Percentiles rank a stretch among this genome's conserved stretches.
Conservation (phyloP, 2,888 invertebrate genomes). For the Pteria penguin region DNA sequence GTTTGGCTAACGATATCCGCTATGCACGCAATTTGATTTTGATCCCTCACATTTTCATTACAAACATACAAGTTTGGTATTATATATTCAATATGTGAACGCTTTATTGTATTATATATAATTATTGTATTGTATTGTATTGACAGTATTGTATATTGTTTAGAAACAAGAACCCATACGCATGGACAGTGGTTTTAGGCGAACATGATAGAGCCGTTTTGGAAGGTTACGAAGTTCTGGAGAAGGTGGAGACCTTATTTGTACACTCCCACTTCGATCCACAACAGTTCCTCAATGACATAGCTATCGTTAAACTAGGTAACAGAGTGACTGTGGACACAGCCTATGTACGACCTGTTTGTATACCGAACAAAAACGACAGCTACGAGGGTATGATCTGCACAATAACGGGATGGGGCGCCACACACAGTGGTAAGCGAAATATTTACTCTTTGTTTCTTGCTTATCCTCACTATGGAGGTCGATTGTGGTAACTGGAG, state of each 20-base stretch:
- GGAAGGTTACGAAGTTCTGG: constrained; percentile 64
- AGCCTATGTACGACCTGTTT: constrained; percentile 87
- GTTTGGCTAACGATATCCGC: too few relatives aligned
- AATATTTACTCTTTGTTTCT: too few relatives aligned
- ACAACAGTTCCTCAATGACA: constrained; percentile 83
- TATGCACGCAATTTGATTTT: too few relatives aligned
- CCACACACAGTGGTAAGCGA: constrained; percentile 55
- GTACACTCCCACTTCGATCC: constrained; percentile 89
- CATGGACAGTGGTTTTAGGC: constrained; percentile 65
- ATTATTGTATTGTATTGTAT: too few relatives aligned
- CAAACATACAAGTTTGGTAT: too few relatives aligned
- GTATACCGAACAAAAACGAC: constrained; percentile 84
- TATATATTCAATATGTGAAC: too few relatives aligned
- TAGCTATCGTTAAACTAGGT: constrained; percentile 87
- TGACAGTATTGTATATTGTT: too few relatives aligned
- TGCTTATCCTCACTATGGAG: too few relatives aligned
- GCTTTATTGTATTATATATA: too few relatives aligned
- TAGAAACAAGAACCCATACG: constrained; percentile 63
- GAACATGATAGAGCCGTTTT: constrained; percentile 63
- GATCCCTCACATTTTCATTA: too few relatives aligned
- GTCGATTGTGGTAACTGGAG: too few relatives aligned
- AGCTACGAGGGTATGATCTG: constrained; percentile 72
- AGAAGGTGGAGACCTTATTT: constrained; percentile 80
- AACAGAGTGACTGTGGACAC: constrained; percentile 85
- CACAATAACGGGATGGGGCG: constrained; percentile 70